Evolutionary conservation across 2,888 invertebrate species (phyloP).

Genomic region (Diaperis boleti): DNA sequence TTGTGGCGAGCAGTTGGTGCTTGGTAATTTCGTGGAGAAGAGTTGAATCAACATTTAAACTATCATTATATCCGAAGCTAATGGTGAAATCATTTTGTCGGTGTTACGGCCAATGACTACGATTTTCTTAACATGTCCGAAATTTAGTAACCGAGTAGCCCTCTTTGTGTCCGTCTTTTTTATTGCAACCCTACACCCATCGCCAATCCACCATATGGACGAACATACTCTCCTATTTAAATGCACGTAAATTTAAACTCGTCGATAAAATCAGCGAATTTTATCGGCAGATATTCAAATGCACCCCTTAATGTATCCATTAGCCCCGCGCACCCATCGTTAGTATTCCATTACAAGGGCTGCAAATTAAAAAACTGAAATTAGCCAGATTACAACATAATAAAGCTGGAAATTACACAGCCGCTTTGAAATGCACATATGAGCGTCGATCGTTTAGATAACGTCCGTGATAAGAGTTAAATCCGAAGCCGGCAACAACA

Average conservation of each 20-base stretch:
- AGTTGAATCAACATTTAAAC: no score
- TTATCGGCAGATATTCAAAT: constrained; percentile 39
- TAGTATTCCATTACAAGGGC: constrained; percentile 28
- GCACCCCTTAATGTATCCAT: constrained; percentile 39
- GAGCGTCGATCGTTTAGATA: constrained; percentile 27
- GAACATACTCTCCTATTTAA: constrained; percentile 13
- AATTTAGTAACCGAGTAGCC: no score
- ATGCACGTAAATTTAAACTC: constrained; percentile 45
- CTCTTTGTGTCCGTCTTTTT: no score
- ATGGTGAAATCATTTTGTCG: no score
- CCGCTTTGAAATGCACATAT: constrained; percentile 13
- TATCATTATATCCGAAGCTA: no score
- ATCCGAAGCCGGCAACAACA: constrained; percentile 15
- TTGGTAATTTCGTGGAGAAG: no score
- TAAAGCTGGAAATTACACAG: not conserved
- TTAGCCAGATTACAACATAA: not conserved
- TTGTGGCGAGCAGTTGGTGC: no score
- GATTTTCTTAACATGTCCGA: no score
- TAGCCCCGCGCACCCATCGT: constrained; percentile 6
- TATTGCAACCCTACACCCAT: no score
- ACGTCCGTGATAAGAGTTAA: constrained; percentile 15
- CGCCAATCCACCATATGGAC: not conserved
- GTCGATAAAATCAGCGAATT: constrained; percentile 45
- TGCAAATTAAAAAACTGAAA: constrained; percentile 6
- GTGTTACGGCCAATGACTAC: no score